Percentiles rank a stretch among this genome's conserved stretches.
Conservation (phyloP, 2,113 vertebrate species). For the Typhlomys cinereus region DNA sequence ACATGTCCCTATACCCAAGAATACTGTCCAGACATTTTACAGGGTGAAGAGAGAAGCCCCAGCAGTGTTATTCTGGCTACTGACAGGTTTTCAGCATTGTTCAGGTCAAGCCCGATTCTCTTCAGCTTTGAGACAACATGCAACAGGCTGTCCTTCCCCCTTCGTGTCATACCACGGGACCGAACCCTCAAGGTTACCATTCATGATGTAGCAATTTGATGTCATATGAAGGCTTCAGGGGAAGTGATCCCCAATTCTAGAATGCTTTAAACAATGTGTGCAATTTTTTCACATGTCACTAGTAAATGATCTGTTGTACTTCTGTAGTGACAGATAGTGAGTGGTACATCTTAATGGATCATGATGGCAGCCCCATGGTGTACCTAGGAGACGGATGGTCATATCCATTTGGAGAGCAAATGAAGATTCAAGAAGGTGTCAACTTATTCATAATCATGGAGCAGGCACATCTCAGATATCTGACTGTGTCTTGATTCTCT, state of each 20-base stretch:
- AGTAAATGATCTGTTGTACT: neutral
- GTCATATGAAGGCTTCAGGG: neutral
- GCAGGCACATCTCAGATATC: neutral
- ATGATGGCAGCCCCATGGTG: rapidly evolving
- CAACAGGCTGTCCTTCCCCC: rapidly evolving
- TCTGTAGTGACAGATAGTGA: neutral
- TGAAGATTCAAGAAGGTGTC: neutral
- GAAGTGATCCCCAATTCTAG: neutral
- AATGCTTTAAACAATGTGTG: neutral
- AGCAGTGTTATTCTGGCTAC: neutral
- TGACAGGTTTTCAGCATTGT: neutral
- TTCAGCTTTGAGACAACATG: neutral
- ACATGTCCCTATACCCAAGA: no score
- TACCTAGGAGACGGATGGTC: rapidly evolving
- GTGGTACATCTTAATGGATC: no score
- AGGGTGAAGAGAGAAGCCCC: neutral
- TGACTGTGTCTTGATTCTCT: rapidly evolving
- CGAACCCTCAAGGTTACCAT: neutral
- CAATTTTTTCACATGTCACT: neutral
- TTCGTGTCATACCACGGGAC: neutral
- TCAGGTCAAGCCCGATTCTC: neutral
- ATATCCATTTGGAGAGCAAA: neutral
- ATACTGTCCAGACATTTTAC: neutral
- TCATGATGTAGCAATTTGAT: neutral
- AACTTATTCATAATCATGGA: neutral